phyloP scores from a whole-genome alignment of 2,888 invertebrate species.

The Diadromus collaris region DNA sequence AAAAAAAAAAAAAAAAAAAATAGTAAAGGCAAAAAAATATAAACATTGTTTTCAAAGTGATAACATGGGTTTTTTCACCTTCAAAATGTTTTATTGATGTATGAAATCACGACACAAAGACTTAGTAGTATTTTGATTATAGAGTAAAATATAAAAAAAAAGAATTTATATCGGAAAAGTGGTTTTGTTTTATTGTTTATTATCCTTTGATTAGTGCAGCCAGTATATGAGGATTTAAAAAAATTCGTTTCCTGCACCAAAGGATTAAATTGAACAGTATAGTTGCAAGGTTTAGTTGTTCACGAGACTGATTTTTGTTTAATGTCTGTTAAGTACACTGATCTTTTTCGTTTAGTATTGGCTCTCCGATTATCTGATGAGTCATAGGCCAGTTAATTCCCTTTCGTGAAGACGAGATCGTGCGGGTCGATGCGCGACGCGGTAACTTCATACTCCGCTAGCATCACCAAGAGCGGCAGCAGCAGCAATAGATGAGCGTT shows the following conservation, averaged over 20 bases:
- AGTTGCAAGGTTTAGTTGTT: neutral
- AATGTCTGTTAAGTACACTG: constrained; percentile 19
- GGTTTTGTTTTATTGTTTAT: neutral
- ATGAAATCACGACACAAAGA: too few species aligned
- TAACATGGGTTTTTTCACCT: too few species aligned
- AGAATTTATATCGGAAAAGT: neutral
- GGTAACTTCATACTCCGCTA: neutral
- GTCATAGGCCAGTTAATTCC: constrained; percentile 34
- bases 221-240: neutral
- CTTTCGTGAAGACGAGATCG: constrained; percentile 31
- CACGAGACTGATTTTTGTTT: constrained; percentile 14
- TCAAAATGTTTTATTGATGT: too few species aligned
- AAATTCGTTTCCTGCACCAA: neutral
- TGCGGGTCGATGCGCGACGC: constrained; percentile 6
- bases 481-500: constrained; percentile 15
- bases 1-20: too few species aligned
- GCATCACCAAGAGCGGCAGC: neutral
- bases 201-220: neutral
- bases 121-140: too few species aligned
- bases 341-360: constrained; percentile 37
- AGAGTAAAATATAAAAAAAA: too few species aligned
- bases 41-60: too few species aligned
- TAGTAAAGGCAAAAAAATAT: too few species aligned
- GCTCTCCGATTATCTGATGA: constrained; percentile 38
- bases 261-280: neutral